Evolutionary conservation across 1,140 invertebrate genomes (phyloP).

Genomic region (Drosophila willistoni): DNA sequence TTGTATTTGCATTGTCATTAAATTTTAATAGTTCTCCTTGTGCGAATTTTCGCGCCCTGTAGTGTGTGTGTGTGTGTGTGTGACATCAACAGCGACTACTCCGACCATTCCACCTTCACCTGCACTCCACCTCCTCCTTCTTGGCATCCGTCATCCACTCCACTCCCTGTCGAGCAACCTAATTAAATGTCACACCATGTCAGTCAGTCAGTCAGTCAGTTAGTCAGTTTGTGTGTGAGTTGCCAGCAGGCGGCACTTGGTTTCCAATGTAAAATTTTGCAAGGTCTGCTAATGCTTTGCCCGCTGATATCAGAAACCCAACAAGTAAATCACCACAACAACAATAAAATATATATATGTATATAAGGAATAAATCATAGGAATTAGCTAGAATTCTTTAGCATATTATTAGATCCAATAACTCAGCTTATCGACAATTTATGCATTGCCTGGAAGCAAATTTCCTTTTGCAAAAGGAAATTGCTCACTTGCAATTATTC

Average conservation of each 20-base stretch:
- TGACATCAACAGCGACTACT: constrained; percentile 6
- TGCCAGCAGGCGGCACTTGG: constrained; percentile 32
- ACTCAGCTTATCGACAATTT: too few relatives aligned
- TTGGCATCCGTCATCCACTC: background rate
- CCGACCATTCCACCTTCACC: constrained; percentile 4
- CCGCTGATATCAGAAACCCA: constrained; percentile 41
- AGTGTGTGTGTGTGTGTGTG: constrained; percentile 22
- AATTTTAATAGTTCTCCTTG: constrained; percentile 70
- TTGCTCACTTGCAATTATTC: too few relatives aligned
- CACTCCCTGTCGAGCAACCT: constrained; percentile 31
- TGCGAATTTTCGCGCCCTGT: constrained; percentile 46
- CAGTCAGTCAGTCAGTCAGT: background rate
- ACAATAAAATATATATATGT: background rate
- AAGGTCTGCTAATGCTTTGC: constrained; percentile 6
- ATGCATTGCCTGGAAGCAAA: too few relatives aligned
- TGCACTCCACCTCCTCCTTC: constrained; percentile 4
- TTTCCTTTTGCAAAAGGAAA: too few relatives aligned
- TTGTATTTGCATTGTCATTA: constrained; percentile 73
- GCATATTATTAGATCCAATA: too few relatives aligned
- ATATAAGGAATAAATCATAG: constrained; percentile 1
- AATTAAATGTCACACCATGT: constrained; percentile 68
- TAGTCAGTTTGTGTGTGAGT: constrained; percentile 29
- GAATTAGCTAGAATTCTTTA: background rate
- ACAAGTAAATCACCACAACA: constrained; percentile 16
- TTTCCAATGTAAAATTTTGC: constrained; percentile 33